phyloP scores from a whole-genome alignment of 2,888 invertebrate genomes.

The Eledone cirrhosa region DNA sequence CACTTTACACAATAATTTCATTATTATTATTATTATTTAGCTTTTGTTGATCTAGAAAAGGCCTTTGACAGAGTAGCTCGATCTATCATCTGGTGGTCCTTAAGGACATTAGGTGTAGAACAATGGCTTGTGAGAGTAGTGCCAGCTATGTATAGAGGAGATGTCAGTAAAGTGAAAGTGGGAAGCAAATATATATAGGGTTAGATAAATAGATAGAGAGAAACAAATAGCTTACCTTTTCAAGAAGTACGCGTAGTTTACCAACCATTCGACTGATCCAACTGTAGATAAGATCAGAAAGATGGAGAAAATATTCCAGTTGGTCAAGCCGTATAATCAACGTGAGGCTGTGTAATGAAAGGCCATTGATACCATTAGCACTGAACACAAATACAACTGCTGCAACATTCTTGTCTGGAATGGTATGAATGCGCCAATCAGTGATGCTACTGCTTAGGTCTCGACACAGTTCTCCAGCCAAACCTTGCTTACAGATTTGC shows the following conservation, averaged over 20 bases:
- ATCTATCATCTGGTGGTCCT: too few species aligned
- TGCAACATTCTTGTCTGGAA: slow-evolving; percentile 55
- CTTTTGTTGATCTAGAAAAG: too few species aligned
- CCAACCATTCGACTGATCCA: slow-evolving; percentile 56
- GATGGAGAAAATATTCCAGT: slow-evolving; percentile 51
- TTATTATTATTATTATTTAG: too few species aligned
- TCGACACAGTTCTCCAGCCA: slow-evolving; percentile 63
- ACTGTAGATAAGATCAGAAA: slow-evolving; percentile 49
- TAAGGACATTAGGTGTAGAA: too few species aligned
- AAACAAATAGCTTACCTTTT: slow-evolving; percentile 47
- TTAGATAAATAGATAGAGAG: too few species aligned
- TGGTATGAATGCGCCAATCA: slow-evolving; percentile 60
- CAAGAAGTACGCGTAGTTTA: slow-evolving; percentile 56
- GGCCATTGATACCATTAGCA: slow-evolving; percentile 50
- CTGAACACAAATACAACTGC: slow-evolving; percentile 62
- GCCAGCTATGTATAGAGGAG: too few species aligned
- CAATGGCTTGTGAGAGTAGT: too few species aligned
- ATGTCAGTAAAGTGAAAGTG: too few species aligned
- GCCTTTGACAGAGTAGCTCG: too few species aligned
- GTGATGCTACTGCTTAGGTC: slow-evolving; percentile 53
- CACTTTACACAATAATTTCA: too few species aligned
- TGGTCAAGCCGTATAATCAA: slow-evolving; percentile 54
- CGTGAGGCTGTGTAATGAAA: slow-evolving; percentile 56
- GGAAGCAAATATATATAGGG: too few species aligned
- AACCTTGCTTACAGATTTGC: slow-evolving; percentile 57